Conservation (phyloP, 30 jellyfish, hydroid and myxozoan genomes). For the Catostylus mosaicus region DNA sequence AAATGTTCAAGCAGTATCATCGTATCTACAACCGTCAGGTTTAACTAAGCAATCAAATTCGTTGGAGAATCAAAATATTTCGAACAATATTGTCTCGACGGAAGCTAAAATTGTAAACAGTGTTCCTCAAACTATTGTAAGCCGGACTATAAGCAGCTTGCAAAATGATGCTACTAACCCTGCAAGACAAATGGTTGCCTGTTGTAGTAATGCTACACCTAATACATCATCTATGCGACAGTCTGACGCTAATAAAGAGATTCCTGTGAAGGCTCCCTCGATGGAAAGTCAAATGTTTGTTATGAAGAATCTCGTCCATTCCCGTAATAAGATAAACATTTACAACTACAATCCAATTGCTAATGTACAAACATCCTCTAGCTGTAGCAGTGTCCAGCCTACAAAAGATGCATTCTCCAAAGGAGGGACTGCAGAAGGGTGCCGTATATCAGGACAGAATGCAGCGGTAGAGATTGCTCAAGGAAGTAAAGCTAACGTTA, state of each 20-base stretch:
- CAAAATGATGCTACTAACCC: not conserved
- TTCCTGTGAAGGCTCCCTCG: slow-evolving; percentile 31
- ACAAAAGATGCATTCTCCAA: not conserved
- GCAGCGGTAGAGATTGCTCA: not conserved
- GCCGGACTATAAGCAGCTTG: not conserved
- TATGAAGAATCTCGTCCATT: slow-evolving; percentile 58
- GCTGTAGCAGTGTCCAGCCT: not conserved
- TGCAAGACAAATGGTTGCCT: not conserved
- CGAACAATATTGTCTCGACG: not conserved
- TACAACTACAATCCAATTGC: not conserved
- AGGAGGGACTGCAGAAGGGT: not conserved
- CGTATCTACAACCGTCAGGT: not conserved
- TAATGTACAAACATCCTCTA: not conserved
- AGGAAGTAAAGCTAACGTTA: not conserved
- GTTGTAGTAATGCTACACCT: not conserved
- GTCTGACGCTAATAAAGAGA: not conserved
- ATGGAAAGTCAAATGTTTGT: slow-evolving; percentile 75
- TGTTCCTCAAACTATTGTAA: not conserved
- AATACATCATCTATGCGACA: not conserved
- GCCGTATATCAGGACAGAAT: not conserved
- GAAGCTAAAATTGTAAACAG: not conserved
- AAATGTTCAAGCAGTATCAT: not conserved
- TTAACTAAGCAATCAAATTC: not conserved
- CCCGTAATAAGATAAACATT: slow-evolving; percentile 2
- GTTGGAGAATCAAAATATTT: not conserved